Evolutionary conservation across 2,113 vertebrate genomes (phyloP).

Genomic region (Coptodon rendalli): DNA sequence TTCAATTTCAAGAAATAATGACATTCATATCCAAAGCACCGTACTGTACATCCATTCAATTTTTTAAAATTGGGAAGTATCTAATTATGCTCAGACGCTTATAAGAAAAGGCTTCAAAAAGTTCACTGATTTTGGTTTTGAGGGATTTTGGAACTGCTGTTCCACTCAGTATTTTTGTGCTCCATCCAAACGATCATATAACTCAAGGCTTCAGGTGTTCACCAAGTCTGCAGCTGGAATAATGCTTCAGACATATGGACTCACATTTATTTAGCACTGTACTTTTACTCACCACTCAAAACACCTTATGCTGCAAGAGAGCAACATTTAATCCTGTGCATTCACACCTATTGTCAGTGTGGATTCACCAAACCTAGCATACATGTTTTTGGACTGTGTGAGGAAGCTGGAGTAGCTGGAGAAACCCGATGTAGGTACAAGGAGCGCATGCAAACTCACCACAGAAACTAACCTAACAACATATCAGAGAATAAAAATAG

Average conservation of each 20-base stretch:
- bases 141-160: not conserved
- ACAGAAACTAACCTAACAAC: not conserved
- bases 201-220: not conserved
- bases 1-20: not conserved
- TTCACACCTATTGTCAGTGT: not conserved
- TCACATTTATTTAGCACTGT: not conserved
- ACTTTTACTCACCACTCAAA: not conserved
- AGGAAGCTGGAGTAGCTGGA: fast-evolving
- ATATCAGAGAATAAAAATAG: not conserved
- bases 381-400: not conserved
- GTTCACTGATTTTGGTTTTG: not conserved
- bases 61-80: not conserved
- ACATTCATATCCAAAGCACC: not conserved
- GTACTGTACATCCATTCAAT: not conserved
- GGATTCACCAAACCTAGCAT: not conserved
- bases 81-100: not conserved
- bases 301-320: not conserved
- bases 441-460: not conserved
- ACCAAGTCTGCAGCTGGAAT: not conserved
- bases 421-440: not conserved
- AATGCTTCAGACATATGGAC: not conserved
- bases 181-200: not conserved
- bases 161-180: not conserved
- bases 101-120: not conserved
- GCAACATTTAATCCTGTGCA: not conserved